Percentiles rank a stretch among this genome's conserved stretches.
phyloP scores from a whole-genome alignment of 1,140 invertebrate genomes.

The Trichoplusia ni region DNA sequence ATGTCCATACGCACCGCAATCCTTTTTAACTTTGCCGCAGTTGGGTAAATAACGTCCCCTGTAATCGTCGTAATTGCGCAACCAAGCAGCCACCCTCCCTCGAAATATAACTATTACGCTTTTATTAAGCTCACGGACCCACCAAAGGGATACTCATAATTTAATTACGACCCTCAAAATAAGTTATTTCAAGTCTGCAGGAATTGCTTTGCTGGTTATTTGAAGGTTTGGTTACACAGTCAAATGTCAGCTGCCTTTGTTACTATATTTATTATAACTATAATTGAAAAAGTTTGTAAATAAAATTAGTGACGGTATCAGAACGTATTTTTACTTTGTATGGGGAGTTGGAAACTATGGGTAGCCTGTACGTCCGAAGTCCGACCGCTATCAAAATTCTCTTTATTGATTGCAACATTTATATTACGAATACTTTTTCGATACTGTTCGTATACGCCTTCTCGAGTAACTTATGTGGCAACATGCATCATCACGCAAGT shows the following conservation, averaged over 20 bases:
- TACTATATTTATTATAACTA: background rate
- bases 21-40: slow-evolving; percentile 20
- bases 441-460: too few species aligned
- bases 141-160: slow-evolving; percentile 72
- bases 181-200: slow-evolving; percentile 46
- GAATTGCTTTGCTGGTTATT: slow-evolving; percentile 34
- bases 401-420: too few species aligned
- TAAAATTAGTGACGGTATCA: too few species aligned
- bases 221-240: background rate
- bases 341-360: too few species aligned
- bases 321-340: too few species aligned
- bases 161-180: slow-evolving; percentile 66
- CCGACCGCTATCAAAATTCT: too few species aligned
- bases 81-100: slow-evolving; percentile 58
- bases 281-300: too few species aligned
- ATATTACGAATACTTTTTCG: too few species aligned
- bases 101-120: slow-evolving; percentile 75
- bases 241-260: slow-evolving; percentile 6
- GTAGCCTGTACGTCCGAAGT: too few species aligned
- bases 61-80: slow-evolving; percentile 68
- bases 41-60: slow-evolving; percentile 33
- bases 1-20: slow-evolving; percentile 26
- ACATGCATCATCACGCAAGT: too few species aligned
- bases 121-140: slow-evolving; percentile 73
- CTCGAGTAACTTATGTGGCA: too few species aligned